Percentiles rank a stretch among this genome's conserved stretches.
Conservation (phyloP, 1,140 invertebrate species). For the Brachionus paranguensis region DNA sequence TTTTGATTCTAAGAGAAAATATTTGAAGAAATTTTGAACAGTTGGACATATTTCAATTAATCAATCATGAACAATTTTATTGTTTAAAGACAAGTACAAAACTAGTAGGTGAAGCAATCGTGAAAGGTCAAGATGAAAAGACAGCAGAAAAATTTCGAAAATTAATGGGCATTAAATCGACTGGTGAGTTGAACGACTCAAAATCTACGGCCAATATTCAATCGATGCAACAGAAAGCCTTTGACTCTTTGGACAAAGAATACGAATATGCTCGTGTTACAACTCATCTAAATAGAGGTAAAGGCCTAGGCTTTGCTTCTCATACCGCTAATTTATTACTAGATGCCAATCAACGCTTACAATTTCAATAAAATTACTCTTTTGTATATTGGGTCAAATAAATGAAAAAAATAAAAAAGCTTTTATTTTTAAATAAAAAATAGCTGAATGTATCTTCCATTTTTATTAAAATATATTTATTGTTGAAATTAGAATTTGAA, state of each 20-base stretch:
- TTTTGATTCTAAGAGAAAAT: neutral
- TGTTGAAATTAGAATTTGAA: too few species aligned
- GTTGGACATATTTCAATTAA: neutral
- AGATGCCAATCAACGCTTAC: neutral
- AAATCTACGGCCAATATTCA: conserved; percentile 26
- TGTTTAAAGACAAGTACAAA: conserved; percentile 43
- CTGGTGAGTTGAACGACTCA: neutral
- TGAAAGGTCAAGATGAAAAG: conserved; percentile 79
- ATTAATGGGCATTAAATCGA: conserved; percentile 82
- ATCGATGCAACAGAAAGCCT: conserved; percentile 60
- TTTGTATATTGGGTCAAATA: neutral
- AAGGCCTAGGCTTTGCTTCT: conserved; percentile 11
- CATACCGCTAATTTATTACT: neutral
- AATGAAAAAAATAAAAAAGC: neutral
- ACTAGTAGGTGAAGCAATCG: conserved; percentile 62
- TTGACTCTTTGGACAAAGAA: conserved; percentile 81
- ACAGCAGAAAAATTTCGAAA: conserved; percentile 88
- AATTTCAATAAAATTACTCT: conserved; percentile 13
- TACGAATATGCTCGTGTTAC: conserved; percentile 85
- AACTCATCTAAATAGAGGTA: conserved; percentile 82
- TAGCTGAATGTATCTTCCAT: neutral
- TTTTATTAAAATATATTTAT: neutral
- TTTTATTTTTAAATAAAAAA: neutral
- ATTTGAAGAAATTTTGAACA: too few species aligned
- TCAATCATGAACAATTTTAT: neutral